phyloP scores from a whole-genome alignment of 1,140 invertebrate genomes.

The Bombus polaris region DNA sequence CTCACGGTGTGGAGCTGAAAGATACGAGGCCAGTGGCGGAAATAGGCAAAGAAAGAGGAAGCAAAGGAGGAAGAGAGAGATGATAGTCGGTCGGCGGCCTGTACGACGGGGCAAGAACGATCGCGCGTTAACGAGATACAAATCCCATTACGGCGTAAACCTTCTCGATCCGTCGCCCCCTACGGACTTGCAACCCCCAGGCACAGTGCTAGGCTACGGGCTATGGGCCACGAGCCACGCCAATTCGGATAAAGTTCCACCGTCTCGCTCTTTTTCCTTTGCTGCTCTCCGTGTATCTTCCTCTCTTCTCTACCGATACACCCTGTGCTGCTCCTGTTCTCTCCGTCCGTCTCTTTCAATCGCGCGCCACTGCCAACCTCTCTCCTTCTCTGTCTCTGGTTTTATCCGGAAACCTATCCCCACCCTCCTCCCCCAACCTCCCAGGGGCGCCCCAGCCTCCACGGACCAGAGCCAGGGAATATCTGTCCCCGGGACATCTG shows the following conservation, averaged over 20 bases:
- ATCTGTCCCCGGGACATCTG: slow-evolving; percentile 83
- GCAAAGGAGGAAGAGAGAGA: slow-evolving; percentile 44
- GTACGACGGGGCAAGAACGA: slow-evolving; percentile 80
- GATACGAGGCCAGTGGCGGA: slow-evolving; percentile 32
- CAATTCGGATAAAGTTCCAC: slow-evolving; percentile 80
- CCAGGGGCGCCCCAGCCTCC: slow-evolving; percentile 68
- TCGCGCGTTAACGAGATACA: slow-evolving; percentile 83
- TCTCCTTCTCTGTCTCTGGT: slow-evolving; percentile 54
- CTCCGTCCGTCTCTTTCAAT: slow-evolving; percentile 40
- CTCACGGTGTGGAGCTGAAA: not conserved
- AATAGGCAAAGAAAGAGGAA: slow-evolving; percentile 42
- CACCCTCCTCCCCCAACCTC: slow-evolving; percentile 44
- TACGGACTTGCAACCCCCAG: slow-evolving; percentile 77
- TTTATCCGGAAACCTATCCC: slow-evolving; percentile 62
- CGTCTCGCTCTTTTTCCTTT: slow-evolving; percentile 42
- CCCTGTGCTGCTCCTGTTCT: slow-evolving; percentile 29
- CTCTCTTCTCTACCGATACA: slow-evolving; percentile 20
- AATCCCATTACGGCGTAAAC: slow-evolving; percentile 83
- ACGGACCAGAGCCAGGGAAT: slow-evolving; percentile 80
- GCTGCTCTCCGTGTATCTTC: not conserved
- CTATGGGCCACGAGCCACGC: slow-evolving; percentile 79
- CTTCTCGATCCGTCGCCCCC: slow-evolving; percentile 81
- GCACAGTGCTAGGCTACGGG: slow-evolving; percentile 65
- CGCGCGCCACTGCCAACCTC: not conserved
- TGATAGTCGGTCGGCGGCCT: slow-evolving; percentile 72